Evolutionary conservation across 2,797 vertebrate species (phyloP), one percentile per base, ranked within the genome.

Genomic region (Manis crassicaudata): DNA sequence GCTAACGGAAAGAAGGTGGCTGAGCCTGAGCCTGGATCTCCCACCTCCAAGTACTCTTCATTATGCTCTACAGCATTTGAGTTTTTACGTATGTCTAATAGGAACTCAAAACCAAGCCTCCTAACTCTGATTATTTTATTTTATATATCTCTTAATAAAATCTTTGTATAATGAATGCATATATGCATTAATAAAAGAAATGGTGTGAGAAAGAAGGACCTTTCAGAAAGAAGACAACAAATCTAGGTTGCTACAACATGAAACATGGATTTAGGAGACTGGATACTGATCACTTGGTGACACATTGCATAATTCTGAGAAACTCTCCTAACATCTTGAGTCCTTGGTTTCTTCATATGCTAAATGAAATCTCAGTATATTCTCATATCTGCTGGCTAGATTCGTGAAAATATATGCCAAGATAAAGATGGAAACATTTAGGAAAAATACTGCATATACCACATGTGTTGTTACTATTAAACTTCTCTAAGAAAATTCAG

Each of bases 381-480:
- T 97, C 97, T 97, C 97, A 97, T 98, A 95, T 97, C 92, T 97
- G 43, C 95, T 97, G 96, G 97, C 96, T 97, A 94, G 96, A 94
- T 93, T 89, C 96, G 79, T 92, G 50, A 96, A 95, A 96, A 93
- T 95, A 97, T 96, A 97, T 97, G 97, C 97, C 97, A 97, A 97
- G 97, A 96, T 97, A 96, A 97, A 98, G 97, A 98, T 97, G 96
- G 97, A 97, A 98, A 96, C 96, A 96, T 90, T 96, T 95, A 85
- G 80, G 90, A 91, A 80, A 97, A 96, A 96, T 90, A 94, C 96
- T 97, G 77, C 96, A 97, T 98, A 97, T 96, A 96, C 97, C 97
- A 97, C 96, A 97, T 97, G 96, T 98, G 96, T 97, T 98, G 96
- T 94, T 97, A 97, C 97, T 98, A 98, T 98, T 97, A 97, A 98